A percentile compares a stretch with the other conserved stretches of the same genome.
phyloP scores from a whole-genome alignment of 2,888 invertebrate genomes.

The Diploptera punctata region DNA sequence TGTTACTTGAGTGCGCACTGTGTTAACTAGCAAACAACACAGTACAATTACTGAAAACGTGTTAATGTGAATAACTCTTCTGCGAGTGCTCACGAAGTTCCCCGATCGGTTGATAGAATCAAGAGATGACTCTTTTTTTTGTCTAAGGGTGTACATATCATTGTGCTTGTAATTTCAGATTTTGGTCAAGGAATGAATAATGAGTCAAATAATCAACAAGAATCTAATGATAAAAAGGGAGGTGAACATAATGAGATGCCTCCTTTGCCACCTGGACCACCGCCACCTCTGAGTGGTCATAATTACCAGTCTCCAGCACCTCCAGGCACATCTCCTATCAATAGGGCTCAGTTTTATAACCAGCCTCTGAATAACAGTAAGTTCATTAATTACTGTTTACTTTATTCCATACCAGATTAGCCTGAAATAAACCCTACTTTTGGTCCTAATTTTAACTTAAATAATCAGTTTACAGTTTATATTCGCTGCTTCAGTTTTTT shows the following conservation, averaged over 20 bases:
- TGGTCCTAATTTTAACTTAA: not conserved
- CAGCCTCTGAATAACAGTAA: conserved; percentile 38
- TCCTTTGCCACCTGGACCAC: conserved; percentile 46
- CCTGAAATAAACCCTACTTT: conserved; percentile 3
- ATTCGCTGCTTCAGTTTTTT: no score
- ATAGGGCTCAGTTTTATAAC: conserved; percentile 34
- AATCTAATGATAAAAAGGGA: conserved; percentile 7
- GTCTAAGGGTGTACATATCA: no score
- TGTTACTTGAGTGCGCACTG: no score
- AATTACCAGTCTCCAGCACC: conserved; percentile 52
- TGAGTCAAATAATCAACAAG: not conserved
- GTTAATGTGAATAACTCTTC: no score
- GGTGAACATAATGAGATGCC: conserved; percentile 41
- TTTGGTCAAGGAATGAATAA: not conserved
- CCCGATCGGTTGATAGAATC: no score
- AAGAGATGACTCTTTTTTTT: no score
- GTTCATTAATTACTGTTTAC: not conserved
- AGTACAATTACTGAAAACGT: no score
- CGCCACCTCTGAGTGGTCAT: conserved; percentile 48
- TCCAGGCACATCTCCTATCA: conserved; percentile 34
- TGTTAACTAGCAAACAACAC: no score
- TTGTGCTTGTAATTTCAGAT: not conserved
- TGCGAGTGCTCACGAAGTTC: no score
- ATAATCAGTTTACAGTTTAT: no score
- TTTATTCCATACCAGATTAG: not conserved